These are phyloP conservation scores for Limnephilus lunatus DNA, from an alignment of 2,888 invertebrate species.

Conservation along the genomic window DNA sequence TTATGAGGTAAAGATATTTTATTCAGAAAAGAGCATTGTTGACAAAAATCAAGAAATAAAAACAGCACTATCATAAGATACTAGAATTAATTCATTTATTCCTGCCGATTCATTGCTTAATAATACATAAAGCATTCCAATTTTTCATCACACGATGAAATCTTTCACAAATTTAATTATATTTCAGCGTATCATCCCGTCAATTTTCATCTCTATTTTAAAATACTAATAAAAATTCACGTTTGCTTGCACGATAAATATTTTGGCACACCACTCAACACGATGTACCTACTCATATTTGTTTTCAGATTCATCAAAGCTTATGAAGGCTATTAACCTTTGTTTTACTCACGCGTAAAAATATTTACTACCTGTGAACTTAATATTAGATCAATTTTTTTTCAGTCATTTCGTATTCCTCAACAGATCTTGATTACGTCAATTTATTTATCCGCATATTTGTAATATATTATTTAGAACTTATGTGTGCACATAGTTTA, in stretches of 20 bases:
- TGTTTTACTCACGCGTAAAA: not conserved
- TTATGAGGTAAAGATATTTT: not conserved
- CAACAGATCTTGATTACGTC: not conserved
- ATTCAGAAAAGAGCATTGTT: not conserved
- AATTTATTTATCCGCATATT: too few relatives aligned
- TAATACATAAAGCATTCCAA: not conserved
- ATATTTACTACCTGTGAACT: not conserved
- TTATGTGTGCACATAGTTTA: too few relatives aligned
- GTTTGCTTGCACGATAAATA: not conserved
- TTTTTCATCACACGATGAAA: not conserved
- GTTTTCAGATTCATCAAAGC: not conserved
- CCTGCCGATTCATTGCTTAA: not conserved
- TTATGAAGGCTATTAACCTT: not conserved
- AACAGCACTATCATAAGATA: not conserved
- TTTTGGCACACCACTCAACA: conserved; percentile 2
- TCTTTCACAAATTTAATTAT: not conserved
- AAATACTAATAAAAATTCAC: not conserved
- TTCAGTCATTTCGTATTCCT: not conserved
- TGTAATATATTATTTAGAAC: too few relatives aligned
- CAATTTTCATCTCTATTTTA: not conserved
- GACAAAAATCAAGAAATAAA: not conserved
- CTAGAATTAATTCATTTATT: not conserved
- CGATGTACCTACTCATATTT: not conserved
- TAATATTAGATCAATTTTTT: not conserved
- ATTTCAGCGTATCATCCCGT: not conserved